A percentile compares a stretch with the other conserved stretches of the same genome.
Conservation (phyloP, 2,113 vertebrate genomes). For the Vimba vimba region DNA sequence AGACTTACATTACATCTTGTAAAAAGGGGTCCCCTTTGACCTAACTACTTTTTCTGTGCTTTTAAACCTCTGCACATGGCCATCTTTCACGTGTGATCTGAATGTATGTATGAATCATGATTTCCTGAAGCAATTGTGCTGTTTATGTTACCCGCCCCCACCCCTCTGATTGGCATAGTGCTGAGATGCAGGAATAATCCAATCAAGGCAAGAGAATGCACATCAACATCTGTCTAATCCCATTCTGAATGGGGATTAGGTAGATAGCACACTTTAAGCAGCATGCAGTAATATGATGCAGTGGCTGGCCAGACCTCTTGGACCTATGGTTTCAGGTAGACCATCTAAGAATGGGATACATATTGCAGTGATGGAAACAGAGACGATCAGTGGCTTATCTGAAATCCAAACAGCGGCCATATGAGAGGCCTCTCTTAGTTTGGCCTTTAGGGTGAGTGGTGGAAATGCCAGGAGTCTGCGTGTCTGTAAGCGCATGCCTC, state of each 20-base stretch:
- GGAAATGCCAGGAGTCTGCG: conserved; percentile 24
- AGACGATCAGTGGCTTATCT: conserved; percentile 27
- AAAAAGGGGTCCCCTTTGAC: no score
- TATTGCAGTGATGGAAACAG: conserved; percentile 30
- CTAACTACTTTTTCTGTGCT: background rate
- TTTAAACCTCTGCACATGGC: background rate
- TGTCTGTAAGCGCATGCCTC: background rate
- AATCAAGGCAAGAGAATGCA: conserved; percentile 23
- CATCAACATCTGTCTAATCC: conserved; percentile 50
- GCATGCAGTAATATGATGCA: conserved; percentile 31
- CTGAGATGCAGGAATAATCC: conserved; percentile 43
- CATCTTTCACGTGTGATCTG: background rate
- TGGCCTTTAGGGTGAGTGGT: conserved; percentile 28
- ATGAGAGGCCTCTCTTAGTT: conserved; percentile 23
- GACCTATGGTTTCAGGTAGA: conserved; percentile 28
- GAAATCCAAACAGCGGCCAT: conserved; percentile 35
- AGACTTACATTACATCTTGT: no score
- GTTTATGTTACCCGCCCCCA: background rate
- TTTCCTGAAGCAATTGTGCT: background rate
- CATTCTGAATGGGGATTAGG: conserved; percentile 20
- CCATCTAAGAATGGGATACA: conserved; percentile 20
- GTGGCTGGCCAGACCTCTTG: conserved; percentile 2
- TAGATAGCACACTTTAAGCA: conserved; percentile 19
- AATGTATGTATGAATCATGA: conserved; percentile 11
- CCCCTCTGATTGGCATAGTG: background rate